Conservation (phyloP, 1,140 invertebrate genomes). For the Holotrichia oblita region DNA sequence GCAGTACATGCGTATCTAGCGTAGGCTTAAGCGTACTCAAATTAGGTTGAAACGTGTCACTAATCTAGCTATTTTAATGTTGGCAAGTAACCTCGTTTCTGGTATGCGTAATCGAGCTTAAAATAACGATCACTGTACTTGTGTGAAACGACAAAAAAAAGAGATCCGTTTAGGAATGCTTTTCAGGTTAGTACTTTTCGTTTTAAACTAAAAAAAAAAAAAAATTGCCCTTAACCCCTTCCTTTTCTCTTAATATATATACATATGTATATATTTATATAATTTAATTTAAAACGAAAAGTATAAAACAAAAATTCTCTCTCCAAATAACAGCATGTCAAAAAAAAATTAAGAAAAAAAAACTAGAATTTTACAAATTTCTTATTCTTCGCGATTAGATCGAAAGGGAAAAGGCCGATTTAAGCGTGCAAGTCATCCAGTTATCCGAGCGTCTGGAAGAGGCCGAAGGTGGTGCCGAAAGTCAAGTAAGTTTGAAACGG, state of each 20-base stretch:
- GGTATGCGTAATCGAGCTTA: conserved; percentile 32
- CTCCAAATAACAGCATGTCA: not conserved
- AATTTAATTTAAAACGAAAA: too few relatives aligned
- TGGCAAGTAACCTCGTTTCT: conserved; percentile 41
- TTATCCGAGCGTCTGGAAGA: conserved; percentile 95
- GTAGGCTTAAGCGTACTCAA: conserved; percentile 11
- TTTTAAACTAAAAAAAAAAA: too few relatives aligned
- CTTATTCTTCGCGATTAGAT: conserved; percentile 74
- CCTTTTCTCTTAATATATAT: too few relatives aligned
- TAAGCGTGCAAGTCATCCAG: conserved; percentile 96
- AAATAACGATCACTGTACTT: conserved; percentile 21
- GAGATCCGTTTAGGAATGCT: not conserved
- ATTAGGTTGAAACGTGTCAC: conserved; percentile 42
- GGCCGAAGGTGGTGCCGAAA: conserved; percentile 96
- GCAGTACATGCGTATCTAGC: not conserved
- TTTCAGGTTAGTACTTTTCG: not conserved
- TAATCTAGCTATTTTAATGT: conserved; percentile 42
- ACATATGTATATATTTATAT: too few relatives aligned
- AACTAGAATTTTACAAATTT: not conserved
- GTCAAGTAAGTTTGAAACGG: conserved; percentile 76
- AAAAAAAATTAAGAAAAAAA: not conserved
- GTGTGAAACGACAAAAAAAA: not conserved
- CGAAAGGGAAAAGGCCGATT: conserved; percentile 96
- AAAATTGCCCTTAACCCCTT: too few relatives aligned
- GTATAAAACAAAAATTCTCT: not conserved